Percentiles rank a stretch among this genome's conserved stretches.
Evolutionary conservation across 2,113 vertebrate genomes (phyloP).

Genomic region (Puntigrus tetrazona): DNA sequence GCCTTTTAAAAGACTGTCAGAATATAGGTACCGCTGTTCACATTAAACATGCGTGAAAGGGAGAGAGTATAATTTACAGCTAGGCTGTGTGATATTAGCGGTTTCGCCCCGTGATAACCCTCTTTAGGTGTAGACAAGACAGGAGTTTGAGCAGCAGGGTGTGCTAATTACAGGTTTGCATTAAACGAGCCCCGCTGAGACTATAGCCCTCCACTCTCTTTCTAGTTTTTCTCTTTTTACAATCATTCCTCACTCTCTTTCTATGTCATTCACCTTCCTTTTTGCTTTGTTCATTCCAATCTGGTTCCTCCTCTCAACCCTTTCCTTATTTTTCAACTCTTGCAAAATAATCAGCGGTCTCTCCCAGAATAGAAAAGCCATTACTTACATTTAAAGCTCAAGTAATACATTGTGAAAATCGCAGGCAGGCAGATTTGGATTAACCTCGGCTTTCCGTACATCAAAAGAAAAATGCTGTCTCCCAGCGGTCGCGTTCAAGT

Average conservation of each 20-base stretch:
- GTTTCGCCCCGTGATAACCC: not conserved
- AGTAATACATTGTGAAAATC: slow-evolving; percentile 44
- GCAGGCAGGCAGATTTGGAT: slow-evolving; percentile 45
- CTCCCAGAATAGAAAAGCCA: slow-evolving; percentile 51
- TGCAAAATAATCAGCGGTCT: slow-evolving; percentile 13
- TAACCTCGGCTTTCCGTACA: slow-evolving; percentile 48
- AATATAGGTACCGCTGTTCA: not conserved
- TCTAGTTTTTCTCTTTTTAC: not conserved
- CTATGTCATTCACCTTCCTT: not conserved
- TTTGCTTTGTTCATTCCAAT: not conserved
- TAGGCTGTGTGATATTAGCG: slow-evolving; percentile 14
- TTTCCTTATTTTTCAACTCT: not conserved
- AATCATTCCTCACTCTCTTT: not conserved
- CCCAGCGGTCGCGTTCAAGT: slow-evolving; percentile 35
- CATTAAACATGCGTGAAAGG: not conserved
- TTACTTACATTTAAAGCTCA: slow-evolving; percentile 48
- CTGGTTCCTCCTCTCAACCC: not conserved
- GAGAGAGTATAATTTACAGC: slow-evolving; percentile 8
- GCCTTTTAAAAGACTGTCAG: not conserved
- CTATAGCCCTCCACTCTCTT: not conserved
- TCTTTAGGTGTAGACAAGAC: slow-evolving; percentile 23
- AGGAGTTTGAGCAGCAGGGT: slow-evolving; percentile 18
- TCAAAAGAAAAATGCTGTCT: slow-evolving; percentile 50
- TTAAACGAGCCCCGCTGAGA: slow-evolving; percentile 1
- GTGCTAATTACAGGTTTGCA: slow-evolving; percentile 39